Evolutionary conservation across 2,888 invertebrate genomes (phyloP).

Genomic region (Zele albiditarsus): DNA sequence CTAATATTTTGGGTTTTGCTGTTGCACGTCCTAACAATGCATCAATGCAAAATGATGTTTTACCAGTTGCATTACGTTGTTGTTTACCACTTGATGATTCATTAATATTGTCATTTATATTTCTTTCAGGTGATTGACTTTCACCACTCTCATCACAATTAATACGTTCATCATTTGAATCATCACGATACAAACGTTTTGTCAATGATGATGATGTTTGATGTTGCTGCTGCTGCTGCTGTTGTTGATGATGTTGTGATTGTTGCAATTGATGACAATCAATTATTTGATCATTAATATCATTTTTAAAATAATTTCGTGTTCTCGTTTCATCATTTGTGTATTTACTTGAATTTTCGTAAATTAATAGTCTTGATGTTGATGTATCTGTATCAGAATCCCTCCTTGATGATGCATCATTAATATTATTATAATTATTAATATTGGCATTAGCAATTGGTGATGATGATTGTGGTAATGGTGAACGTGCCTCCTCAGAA

Average conservation of each 20-base stretch:
- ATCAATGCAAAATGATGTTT: constrained; percentile 93
- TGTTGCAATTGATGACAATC: constrained; percentile 18
- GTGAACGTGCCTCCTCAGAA: constrained; percentile 56
- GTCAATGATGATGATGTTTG: neutral
- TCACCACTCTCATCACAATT: constrained; percentile 36
- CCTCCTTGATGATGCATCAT: constrained; percentile 31
- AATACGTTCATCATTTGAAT: constrained; percentile 35
- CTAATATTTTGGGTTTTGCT: constrained; percentile 24
- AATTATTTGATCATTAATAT: neutral
- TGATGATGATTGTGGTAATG: constrained; percentile 34
- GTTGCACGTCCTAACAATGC: constrained; percentile 83
- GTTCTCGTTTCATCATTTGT: neutral
- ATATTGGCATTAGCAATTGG: neutral
- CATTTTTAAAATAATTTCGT: constrained; percentile 9
- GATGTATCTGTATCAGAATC: constrained; percentile 21
- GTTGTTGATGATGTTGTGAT: no score
- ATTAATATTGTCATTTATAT: constrained; percentile 42
- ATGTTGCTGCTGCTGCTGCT: neutral
- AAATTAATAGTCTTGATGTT: constrained; percentile 26
- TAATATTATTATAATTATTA: constrained; percentile 11
- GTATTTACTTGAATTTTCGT: constrained; percentile 21
- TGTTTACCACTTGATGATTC: constrained; percentile 44
- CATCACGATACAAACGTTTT: constrained; percentile 29
- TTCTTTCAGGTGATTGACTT: constrained; percentile 37
- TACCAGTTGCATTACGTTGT: constrained; percentile 62